Base-by-base conservation (phyloP, 2,113 vertebrate species). In the Pantherophis guttatus region DNA sequence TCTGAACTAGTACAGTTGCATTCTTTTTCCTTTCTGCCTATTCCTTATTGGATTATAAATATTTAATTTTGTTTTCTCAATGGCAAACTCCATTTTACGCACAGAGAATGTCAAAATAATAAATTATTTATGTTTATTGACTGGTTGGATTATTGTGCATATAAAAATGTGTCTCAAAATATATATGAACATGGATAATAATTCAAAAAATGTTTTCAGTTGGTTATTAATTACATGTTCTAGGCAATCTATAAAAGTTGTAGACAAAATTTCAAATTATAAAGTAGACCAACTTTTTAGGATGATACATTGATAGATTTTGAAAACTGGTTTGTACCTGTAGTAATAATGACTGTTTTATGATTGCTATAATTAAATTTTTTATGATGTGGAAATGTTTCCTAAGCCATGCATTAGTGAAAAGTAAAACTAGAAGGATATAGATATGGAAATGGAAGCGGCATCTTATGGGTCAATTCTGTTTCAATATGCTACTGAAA, bases 351-450 rank as follows among this genome's bases (percentile, higher is more conserved):
- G 81, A 48, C 93, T 15, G 1, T 12, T 93, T 95, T 93, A 86
- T 95, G 88, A 95, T 95, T 89, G 92, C 95, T 96, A 75, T 89
- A 95, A 96, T 96, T 95, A 92, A 19, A 87, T 92, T 95, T 96
- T 95, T 96, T 94, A 96, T 96, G 95, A 94, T 89, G 62, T 23
- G 26, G 85, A 91, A 96, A 89, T 70, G 92, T 91, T 94, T 94
- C 62, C 89, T 65, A 94, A 95, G 93, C 93, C 94, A 90, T 92
- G 93, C 93, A 93, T 55, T 90, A 90, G 94, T 95, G 95, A 93
- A 94, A 95, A 95, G 57, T 95, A 95, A 91, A 15, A 86, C 95
- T 96, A 94, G 95, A 94, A 96, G 97, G 97, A 96, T 93, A 96
- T 96, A 95, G 3, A 70, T n/a, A 70, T 70, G 65, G 65, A 70